phyloP scores from a whole-genome alignment of 2,113 vertebrate species.

The Paratilapia polleni region DNA sequence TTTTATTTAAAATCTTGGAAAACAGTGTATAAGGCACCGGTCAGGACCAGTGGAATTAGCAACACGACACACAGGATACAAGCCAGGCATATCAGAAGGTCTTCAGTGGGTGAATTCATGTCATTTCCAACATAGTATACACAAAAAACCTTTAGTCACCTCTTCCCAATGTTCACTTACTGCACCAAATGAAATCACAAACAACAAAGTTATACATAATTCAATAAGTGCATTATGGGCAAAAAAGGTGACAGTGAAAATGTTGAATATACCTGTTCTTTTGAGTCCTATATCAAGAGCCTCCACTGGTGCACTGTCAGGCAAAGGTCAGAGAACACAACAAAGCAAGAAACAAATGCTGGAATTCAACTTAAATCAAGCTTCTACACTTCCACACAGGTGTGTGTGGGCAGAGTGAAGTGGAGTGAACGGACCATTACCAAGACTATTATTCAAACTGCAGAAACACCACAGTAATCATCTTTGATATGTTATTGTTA shows the following conservation, averaged over 20 bases:
- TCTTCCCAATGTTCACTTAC: not conserved
- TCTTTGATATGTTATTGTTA: not conserved
- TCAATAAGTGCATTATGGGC: not conserved
- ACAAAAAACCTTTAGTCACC: not conserved
- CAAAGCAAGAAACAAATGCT: not conserved
- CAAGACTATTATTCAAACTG: not conserved
- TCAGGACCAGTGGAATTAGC: not conserved
- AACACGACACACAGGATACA: not conserved
- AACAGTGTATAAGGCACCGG: too few species aligned
- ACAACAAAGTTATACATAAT: not conserved
- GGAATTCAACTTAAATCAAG: not conserved
- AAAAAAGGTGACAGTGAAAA: not conserved
- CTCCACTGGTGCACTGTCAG: not conserved
- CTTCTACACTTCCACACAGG: not conserved
- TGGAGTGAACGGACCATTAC: not conserved
- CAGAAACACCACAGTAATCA: not conserved
- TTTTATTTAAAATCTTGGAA: too few species aligned
- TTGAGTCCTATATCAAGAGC: not conserved
- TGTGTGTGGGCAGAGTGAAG: constrained; percentile 2
- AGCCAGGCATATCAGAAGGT: not conserved
- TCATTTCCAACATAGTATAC: not conserved
- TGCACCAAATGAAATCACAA: not conserved
- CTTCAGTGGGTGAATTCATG: not conserved
- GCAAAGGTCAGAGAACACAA: not conserved
- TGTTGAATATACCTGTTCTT: not conserved